Conservation (phyloP, 2,797 vertebrate genomes). For the Lindbergichthys nudifrons region DNA sequence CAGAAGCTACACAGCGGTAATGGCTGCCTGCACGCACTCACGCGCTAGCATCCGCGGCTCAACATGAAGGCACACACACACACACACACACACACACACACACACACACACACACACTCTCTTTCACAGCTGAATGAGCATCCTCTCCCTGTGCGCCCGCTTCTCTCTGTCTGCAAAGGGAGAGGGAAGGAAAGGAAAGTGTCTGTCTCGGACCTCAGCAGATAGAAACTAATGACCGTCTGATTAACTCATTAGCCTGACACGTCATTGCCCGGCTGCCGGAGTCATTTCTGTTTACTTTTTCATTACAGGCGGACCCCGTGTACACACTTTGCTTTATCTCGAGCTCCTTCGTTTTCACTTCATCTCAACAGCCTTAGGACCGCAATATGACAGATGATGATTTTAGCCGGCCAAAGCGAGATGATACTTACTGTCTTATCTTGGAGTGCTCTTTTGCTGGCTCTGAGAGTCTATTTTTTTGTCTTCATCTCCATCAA, state of each 20-base stretch:
- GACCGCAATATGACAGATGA: conserved; percentile 33
- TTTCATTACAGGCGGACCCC: conserved; percentile 59
- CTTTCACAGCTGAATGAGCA: conserved; percentile 78
- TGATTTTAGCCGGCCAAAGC: conserved; percentile 18
- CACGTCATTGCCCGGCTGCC: conserved; percentile 62
- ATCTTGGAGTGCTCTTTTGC: conserved; percentile 52
- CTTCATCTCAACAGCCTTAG: conserved; percentile 19
- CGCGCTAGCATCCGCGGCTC: conserved; percentile 30
- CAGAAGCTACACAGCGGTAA: conserved; percentile 69
- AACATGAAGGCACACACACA: conserved; percentile 26
- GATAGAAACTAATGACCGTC: conserved; percentile 81
- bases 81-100: background rate
- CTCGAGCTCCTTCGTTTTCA: conserved; percentile 10
- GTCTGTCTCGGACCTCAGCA: conserved; percentile 52
- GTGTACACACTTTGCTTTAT: conserved; percentile 26
- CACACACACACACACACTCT: conserved; percentile 31
- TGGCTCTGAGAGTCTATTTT: conserved; percentile 31
- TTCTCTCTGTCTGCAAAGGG: conserved; percentile 52
- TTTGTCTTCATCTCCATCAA: conserved; percentile 55
- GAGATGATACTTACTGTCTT: conserved; percentile 41
- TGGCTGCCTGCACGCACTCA: conserved; percentile 45
- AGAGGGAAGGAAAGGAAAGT: conserved; percentile 34
- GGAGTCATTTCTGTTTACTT: conserved; percentile 73
- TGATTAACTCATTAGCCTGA: conserved; percentile 84
- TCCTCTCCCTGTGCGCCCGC: conserved; percentile 53